Evolutionary conservation across 2,797 vertebrate genomes (phyloP).

Genomic region (Cetoscarus ocellatus): DNA sequence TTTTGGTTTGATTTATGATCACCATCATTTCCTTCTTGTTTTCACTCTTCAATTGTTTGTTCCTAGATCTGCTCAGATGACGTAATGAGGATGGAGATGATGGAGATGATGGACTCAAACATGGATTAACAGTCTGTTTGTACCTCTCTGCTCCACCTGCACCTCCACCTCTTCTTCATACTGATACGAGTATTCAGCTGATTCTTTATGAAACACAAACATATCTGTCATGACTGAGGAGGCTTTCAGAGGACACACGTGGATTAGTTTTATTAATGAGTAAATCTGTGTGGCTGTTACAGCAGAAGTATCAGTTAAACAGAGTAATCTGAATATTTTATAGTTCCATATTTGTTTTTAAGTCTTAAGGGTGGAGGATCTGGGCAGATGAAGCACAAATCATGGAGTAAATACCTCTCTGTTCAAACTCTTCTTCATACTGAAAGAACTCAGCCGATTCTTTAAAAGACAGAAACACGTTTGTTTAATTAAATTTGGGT

Average conservation of each 20-base stretch:
- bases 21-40: background rate
- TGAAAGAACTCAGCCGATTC: conserved; percentile 82
- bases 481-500: conserved; percentile 1
- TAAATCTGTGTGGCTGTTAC: too few species aligned
- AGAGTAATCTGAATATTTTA: too few species aligned
- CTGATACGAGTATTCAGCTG: conserved; percentile 60
- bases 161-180: conserved; percentile 61
- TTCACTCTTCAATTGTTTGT: background rate
- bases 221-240: background rate
- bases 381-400: conserved; percentile 3
- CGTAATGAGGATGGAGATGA: conserved; percentile 16
- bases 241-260: too few species aligned
- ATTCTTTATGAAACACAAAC: conserved; percentile 53
- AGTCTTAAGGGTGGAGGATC: background rate
- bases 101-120: conserved; percentile 12
- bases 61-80: conserved; percentile 43
- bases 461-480: conserved; percentile 55
- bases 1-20: too few species aligned
- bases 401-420: conserved; percentile 75
- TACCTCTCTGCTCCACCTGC: conserved; percentile 71
- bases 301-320: too few species aligned
- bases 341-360: too few species aligned
- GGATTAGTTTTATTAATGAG: too few species aligned
- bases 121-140: background rate
- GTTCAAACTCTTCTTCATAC: conserved; percentile 80